A percentile compares a stretch with the other conserved stretches of the same genome.
phyloP scores from a whole-genome alignment of 2,113 vertebrate genomes.

The Lepus americanus region DNA sequence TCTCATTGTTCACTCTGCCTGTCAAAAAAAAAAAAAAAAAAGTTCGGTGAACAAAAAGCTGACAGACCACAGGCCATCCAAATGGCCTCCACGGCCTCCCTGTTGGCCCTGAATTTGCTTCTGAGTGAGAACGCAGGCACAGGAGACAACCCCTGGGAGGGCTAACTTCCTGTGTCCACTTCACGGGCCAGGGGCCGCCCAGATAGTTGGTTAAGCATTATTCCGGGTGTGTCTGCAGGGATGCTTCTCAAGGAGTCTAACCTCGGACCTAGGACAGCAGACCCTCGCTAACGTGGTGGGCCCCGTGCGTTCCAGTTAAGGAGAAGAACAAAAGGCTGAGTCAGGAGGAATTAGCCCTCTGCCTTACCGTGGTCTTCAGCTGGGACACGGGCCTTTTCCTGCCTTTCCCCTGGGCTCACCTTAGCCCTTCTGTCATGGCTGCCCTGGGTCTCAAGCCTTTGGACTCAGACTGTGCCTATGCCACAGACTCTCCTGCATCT shows the following conservation, averaged over 20 bases:
- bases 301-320: not conserved
- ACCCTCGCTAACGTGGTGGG: not conserved
- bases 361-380: not conserved
- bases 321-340: not conserved
- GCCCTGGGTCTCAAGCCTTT: not conserved
- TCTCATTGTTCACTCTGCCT: too few species aligned
- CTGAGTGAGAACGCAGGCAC: rapidly evolving
- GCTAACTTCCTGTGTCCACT: not conserved
- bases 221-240: not conserved
- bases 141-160: not conserved
- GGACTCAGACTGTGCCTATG: not conserved
- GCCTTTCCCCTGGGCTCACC: not conserved
- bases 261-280: not conserved
- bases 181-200: not conserved
- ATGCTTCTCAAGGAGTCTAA: not conserved
- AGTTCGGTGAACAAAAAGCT: too few species aligned
- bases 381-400: not conserved
- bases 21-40: too few species aligned
- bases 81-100: too few species aligned
- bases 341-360: not conserved
- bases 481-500: not conserved
- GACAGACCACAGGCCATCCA: too few species aligned
- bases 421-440: not conserved
- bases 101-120: not conserved
- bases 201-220: not conserved